phyloP scores from a whole-genome alignment of 2,888 invertebrate genomes.

The Capitulum mitella region DNA sequence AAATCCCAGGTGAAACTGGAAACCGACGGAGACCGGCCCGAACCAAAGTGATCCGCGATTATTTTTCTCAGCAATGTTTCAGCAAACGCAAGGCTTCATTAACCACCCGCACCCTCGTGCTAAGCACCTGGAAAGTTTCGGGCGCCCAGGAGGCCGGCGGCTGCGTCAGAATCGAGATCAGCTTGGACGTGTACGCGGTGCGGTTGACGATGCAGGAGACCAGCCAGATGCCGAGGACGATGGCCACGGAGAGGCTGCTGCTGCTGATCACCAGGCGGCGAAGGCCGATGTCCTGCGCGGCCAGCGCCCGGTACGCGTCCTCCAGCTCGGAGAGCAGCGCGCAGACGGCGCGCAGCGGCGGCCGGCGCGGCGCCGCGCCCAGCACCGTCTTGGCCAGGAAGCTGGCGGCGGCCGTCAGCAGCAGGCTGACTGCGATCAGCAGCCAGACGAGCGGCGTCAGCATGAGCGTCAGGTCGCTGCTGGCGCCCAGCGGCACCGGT shows the following conservation, averaged over 20 bases:
- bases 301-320: not conserved
- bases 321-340: not conserved
- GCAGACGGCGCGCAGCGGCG: not conserved
- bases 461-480: conserved; percentile 4
- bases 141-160: conserved; percentile 15
- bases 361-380: not conserved
- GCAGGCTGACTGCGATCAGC: not conserved
- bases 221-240: not conserved
- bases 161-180: not conserved
- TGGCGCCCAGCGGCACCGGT: not conserved
- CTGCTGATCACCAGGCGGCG: not conserved
- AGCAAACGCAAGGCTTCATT: too few relatives aligned
- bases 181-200: conserved; percentile 13
- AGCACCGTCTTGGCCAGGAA: not conserved
- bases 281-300: not conserved
- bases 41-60: too few relatives aligned
- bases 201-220: not conserved
- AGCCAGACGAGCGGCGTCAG: not conserved
- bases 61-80: too few relatives aligned
- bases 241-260: not conserved
- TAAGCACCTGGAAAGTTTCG: not conserved
- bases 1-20: too few relatives aligned
- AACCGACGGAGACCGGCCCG: too few relatives aligned
- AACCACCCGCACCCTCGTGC: too few relatives aligned
- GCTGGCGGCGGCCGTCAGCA: not conserved